Conservation (phyloP, 2,888 invertebrate species). For the Onthophagus sagittarius region DNA sequence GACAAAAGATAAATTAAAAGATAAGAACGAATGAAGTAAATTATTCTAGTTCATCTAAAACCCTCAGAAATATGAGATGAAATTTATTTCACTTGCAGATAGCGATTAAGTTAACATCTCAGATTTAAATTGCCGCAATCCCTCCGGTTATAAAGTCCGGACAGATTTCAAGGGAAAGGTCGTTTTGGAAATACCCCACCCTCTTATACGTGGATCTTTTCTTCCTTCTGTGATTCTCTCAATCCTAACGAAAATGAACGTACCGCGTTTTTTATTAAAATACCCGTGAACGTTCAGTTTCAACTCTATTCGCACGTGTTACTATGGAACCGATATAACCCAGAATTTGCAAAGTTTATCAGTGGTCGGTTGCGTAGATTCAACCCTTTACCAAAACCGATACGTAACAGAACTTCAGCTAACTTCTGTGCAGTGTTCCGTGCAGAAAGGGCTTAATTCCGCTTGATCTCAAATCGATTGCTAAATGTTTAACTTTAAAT, state of each 20-base stretch:
- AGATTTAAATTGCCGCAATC: constrained; percentile 35
- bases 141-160: constrained; percentile 35
- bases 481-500: neutral
- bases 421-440: neutral
- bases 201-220: neutral
- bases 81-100: constrained; percentile 37
- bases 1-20: neutral
- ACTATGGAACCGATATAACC: neutral
- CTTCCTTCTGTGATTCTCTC: neutral
- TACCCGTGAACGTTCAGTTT: neutral
- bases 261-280: neutral
- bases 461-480: neutral
- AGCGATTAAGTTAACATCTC: constrained; percentile 35
- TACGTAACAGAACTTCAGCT: neutral
- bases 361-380: neutral
- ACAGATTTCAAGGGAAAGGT: constrained; percentile 28
- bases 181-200: neutral
- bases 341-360: neutral
- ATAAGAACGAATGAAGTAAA: neutral
- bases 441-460: neutral
- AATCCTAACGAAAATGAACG: neutral
- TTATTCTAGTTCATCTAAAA: constrained; percentile 15
- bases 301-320: neutral
- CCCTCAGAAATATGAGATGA: constrained; percentile 32
- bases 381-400: neutral